Percentiles rank a stretch among this genome's conserved stretches.
Evolutionary conservation across 2,113 vertebrate genomes (phyloP).

Genomic region (Oreochromis spilurus): DNA sequence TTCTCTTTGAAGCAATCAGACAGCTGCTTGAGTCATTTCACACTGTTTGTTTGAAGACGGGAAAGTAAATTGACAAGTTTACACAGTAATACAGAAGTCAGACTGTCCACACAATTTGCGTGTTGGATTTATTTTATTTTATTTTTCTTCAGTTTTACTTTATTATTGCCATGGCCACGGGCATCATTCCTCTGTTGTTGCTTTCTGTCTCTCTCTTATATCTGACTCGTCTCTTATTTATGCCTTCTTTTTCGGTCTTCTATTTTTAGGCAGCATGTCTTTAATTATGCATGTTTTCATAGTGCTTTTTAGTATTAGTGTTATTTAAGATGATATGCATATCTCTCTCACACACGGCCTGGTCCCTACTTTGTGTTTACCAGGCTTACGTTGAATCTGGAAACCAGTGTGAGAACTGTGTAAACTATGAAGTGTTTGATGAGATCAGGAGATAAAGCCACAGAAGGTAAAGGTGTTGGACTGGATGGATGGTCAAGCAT

Average conservation of each 20-base stretch:
- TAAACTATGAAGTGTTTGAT: neutral
- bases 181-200: neutral
- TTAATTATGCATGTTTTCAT: slow-evolving; percentile 64
- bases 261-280: slow-evolving; percentile 47
- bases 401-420: neutral
- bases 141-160: neutral
- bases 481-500: neutral
- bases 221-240: slow-evolving; percentile 10
- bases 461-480: neutral
- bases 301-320: slow-evolving; percentile 48
- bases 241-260: slow-evolving; percentile 3
- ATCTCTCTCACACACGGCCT: accelerated
- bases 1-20: slow-evolving; percentile 37
- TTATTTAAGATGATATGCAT: slow-evolving; percentile 19
- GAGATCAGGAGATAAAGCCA: neutral
- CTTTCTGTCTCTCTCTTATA: neutral
- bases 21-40: slow-evolving; percentile 34
- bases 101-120: neutral
- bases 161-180: neutral
- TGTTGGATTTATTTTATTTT: neutral
- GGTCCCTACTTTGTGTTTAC: slow-evolving; percentile 1
- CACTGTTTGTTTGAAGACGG: slow-evolving; percentile 34
- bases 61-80: slow-evolving; percentile 36
- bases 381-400: neutral
- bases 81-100: neutral